Conservation (phyloP, 2,113 vertebrate species). For the Microtus oregoni region DNA sequence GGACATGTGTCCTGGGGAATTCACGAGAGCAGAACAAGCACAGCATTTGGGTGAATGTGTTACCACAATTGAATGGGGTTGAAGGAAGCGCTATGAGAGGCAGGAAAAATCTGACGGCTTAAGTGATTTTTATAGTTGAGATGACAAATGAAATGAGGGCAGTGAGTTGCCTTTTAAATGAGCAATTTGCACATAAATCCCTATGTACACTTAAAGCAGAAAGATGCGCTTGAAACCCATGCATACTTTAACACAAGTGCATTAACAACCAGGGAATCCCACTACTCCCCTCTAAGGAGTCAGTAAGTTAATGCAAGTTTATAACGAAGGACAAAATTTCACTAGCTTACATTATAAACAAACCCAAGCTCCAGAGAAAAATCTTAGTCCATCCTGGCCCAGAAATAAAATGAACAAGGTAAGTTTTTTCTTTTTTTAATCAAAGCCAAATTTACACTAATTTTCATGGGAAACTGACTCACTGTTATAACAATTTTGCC, state of each 20-base stretch:
- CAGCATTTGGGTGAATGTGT: no score
- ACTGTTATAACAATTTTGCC: constrained; percentile 7
- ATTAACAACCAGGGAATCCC: background rate
- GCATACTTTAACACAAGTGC: background rate
- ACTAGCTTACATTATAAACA: constrained; percentile 18
- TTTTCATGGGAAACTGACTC: constrained; percentile 12
- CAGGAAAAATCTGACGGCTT: background rate
- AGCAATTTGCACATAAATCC: background rate
- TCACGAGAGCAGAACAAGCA: background rate
- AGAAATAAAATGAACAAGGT: constrained; percentile 34
- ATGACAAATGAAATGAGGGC: constrained; percentile 12
- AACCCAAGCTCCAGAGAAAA: constrained; percentile 40
- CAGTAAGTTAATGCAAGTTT: background rate
- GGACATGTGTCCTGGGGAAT: rapidly evolving
- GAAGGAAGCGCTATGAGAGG: background rate
- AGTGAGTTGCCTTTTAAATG: constrained; percentile 35
- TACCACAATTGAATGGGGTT: background rate
- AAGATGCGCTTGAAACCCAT: background rate
- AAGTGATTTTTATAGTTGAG: background rate
- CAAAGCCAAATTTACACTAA: constrained; percentile 19
- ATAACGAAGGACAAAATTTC: constrained; percentile 19
- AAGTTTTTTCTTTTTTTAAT: constrained; percentile 38
- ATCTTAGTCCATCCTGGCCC: background rate
- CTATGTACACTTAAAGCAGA: background rate
- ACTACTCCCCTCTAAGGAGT: background rate